Evolutionary conservation across 2,797 vertebrate species (phyloP).

Genomic region (Rhodeus uyekii): DNA sequence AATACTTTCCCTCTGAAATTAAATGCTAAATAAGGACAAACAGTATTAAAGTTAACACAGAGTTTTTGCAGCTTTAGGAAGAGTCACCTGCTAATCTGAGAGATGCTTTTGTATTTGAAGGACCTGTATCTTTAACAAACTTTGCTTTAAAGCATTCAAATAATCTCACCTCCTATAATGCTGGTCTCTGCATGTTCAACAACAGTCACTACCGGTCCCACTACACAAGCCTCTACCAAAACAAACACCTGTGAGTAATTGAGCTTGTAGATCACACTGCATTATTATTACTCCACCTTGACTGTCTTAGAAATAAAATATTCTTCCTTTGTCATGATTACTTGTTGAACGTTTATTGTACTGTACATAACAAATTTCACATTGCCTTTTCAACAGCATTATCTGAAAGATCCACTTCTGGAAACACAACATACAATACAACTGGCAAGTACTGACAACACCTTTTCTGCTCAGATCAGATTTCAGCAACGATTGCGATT

Average conservation of each 20-base stretch:
- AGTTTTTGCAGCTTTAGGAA: not conserved
- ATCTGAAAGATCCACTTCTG: not conserved
- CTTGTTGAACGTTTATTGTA: not conserved
- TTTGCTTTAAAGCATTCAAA: not conserved
- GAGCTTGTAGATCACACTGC: not conserved
- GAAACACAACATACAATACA: not conserved
- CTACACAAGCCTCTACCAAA: not conserved
- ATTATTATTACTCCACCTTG: not conserved
- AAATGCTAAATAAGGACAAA: not conserved
- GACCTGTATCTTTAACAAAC: not conserved
- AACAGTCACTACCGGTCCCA: too few relatives aligned
- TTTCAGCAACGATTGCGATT: not conserved
- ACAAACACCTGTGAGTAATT: not conserved
- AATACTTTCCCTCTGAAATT: not conserved
- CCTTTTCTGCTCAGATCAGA: not conserved
- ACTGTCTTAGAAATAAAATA: not conserved
- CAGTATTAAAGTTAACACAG: not conserved
- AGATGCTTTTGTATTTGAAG: not conserved
- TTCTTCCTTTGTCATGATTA: not conserved
- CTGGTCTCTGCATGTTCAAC: not conserved
- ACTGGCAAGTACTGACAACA: not conserved
- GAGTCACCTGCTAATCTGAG: not conserved
- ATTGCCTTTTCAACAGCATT: not conserved
- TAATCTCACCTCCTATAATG: not conserved
- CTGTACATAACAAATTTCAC: not conserved